Evolutionary conservation across 2,888 invertebrate genomes (phyloP).

Genomic region (Mythimna loreyi): DNA sequence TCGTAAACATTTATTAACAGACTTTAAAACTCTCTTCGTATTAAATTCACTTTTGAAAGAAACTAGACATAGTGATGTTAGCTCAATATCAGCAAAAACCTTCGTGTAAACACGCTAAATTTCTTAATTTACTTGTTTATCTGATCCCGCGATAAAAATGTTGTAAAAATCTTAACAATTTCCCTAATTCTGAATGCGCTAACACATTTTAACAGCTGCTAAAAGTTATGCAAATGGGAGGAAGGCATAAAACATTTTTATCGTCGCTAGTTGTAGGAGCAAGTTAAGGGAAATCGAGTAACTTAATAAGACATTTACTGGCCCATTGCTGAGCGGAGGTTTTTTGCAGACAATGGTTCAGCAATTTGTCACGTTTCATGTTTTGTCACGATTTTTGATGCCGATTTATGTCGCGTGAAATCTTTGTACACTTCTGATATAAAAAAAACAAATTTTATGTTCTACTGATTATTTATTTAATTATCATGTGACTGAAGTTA

Average conservation of each 20-base stretch:
- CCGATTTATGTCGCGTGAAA: constrained; percentile 12
- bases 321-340: constrained; percentile 36
- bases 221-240: constrained; percentile 61
- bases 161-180: constrained; percentile 36
- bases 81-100: neutral
- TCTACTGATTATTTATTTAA: no score
- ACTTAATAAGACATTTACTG: constrained; percentile 58
- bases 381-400: constrained; percentile 18
- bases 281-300: constrained; percentile 58
- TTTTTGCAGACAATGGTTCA: constrained; percentile 37
- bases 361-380: constrained; percentile 34
- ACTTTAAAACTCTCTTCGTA: neutral
- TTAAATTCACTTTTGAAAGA: neutral
- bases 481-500: no score
- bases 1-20: constrained; percentile 2
- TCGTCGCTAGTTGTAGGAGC: constrained; percentile 55
- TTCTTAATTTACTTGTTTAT: constrained; percentile 31
- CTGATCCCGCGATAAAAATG: constrained; percentile 38
- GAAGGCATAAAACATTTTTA: constrained; percentile 61
- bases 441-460: neutral
- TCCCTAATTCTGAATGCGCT: constrained; percentile 44
- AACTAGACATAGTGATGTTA: neutral
- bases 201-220: constrained; percentile 60
- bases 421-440: constrained; percentile 3
- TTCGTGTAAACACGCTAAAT: neutral